Evolutionary conservation across 2,113 vertebrate species (phyloP), one percentile per base, ranked within the genome.

Genomic region (Machaerirhynchus nigripectus): DNA sequence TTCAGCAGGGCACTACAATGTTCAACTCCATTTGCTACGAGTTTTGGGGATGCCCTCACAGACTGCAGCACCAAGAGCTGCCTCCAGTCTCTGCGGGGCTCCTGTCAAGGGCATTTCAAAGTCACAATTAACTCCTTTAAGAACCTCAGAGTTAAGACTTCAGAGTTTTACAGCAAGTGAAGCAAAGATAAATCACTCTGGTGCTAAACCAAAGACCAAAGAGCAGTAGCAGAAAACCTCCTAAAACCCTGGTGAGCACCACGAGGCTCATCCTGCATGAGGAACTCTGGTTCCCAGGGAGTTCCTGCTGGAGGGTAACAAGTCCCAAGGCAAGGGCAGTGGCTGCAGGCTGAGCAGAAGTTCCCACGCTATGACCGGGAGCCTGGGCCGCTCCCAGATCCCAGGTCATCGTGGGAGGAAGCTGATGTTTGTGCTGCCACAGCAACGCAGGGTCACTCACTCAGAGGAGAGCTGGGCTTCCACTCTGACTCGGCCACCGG

Each of bases 251-350:
- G 40, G n/a, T 18, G 44, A 53, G 10, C 77, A 63, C 52, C 2
- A 0, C 3, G 12, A 57, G 61, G 64, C 27, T 68, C 42, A n/a
- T 2, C 65, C 28, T 40, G 68, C 26, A 3, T 1, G 4, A 17
- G 7, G 47, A 87, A 13, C 53, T 87, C 63, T 26, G 64, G 37
- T 56, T 82, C 61, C 44, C 42, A 37, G 9, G 69, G 27, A 75
- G 24, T 24, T 74, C 14, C 10, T 61, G 2, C 27, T 49, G 14
- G 22, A 46, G 30, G 37, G 22, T 14, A 44, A 46, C 0, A 0
- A 64, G 37, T 82, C n/a, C 40, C 57, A 87, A n/a, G 61, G 44
- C 61, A 63, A 30, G 15, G 23, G 24, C 47, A 50, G 15, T 2
- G 46, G 37, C 74, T 85, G 49, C 28, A 40, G 84, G 5, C 53